Evolutionary conservation across 2,797 vertebrate species (phyloP).

Genomic region (Pangasius sanitwongsei): DNA sequence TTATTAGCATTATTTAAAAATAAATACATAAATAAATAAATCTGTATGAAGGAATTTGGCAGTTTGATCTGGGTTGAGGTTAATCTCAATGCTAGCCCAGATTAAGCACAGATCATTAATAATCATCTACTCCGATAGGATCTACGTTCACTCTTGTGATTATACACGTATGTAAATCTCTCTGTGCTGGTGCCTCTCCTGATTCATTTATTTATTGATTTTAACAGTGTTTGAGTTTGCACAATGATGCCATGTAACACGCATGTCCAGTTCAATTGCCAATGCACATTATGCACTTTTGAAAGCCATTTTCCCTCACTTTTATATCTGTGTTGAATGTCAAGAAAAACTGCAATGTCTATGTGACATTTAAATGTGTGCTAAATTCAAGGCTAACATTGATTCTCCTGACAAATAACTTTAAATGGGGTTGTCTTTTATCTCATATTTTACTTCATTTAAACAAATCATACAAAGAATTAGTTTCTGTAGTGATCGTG

Average conservation of each 20-base stretch:
- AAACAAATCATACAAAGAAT: background rate
- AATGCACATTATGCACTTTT: constrained; percentile 85
- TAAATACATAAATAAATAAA: background rate
- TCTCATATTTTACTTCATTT: background rate
- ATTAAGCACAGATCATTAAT: background rate
- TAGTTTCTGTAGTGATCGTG: background rate
- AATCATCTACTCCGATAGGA: background rate
- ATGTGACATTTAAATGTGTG: constrained; percentile 61
- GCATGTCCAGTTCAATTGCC: constrained; percentile 87
- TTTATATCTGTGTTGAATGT: constrained; percentile 58
- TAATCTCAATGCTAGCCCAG: background rate
- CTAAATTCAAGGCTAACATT: constrained; percentile 62
- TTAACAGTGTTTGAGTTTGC: constrained; percentile 78
- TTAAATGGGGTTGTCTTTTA: constrained; percentile 17
- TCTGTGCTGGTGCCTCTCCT: constrained; percentile 76
- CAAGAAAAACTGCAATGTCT: constrained; percentile 52
- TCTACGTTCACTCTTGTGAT: constrained; percentile 12
- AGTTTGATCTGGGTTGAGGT: background rate
- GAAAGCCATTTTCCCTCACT: constrained; percentile 95
- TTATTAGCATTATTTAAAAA: background rate
- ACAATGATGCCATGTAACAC: constrained; percentile 81
- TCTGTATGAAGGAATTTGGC: background rate
- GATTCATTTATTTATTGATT: constrained; percentile 79
- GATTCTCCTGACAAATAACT: constrained; percentile 74
- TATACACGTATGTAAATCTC: constrained; percentile 49